Conservation (phyloP, 2,797 vertebrate genomes). For the Pristis pectinata region DNA sequence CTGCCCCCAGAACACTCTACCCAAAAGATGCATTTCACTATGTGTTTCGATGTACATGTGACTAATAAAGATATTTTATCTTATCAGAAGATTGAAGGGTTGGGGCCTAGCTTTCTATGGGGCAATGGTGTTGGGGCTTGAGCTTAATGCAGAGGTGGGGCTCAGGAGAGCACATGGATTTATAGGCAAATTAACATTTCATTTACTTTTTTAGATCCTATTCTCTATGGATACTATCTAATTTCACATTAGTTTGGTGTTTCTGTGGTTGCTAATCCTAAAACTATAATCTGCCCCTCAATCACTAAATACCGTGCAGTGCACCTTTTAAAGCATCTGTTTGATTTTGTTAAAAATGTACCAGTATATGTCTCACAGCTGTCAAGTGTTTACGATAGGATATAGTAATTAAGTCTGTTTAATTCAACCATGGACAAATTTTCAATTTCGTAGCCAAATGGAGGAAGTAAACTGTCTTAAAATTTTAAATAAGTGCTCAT, state of each 20-base stretch:
- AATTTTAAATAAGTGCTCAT: constrained; percentile 30
- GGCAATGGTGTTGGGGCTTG: too few relatives aligned
- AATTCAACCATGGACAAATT: constrained; percentile 24
- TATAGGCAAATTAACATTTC: not conserved
- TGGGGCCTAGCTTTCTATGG: too few relatives aligned
- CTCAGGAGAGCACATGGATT: too few relatives aligned
- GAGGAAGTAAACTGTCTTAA: constrained; percentile 31
- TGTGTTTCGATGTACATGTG: too few relatives aligned
- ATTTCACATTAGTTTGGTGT: not conserved
- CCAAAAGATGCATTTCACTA: too few relatives aligned
- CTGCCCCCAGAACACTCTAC: too few relatives aligned
- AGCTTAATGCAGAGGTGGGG: too few relatives aligned
- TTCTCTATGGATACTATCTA: not conserved
- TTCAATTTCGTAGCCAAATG: constrained; percentile 23
- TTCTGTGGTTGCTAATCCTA: not conserved
- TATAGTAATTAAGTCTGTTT: constrained; percentile 34
- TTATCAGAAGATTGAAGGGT: too few relatives aligned
- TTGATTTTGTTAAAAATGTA: constrained; percentile 17
- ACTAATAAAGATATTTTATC: too few relatives aligned
- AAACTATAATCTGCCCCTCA: not conserved
- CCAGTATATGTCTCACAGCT: constrained; percentile 1
- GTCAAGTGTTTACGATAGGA: constrained; percentile 27
- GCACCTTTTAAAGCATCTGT: constrained; percentile 11
- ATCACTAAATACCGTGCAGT: not conserved
- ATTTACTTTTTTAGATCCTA: not conserved